phyloP scores from a whole-genome alignment of 2,797 vertebrate genomes.

The Dicrostonyx torquatus region DNA sequence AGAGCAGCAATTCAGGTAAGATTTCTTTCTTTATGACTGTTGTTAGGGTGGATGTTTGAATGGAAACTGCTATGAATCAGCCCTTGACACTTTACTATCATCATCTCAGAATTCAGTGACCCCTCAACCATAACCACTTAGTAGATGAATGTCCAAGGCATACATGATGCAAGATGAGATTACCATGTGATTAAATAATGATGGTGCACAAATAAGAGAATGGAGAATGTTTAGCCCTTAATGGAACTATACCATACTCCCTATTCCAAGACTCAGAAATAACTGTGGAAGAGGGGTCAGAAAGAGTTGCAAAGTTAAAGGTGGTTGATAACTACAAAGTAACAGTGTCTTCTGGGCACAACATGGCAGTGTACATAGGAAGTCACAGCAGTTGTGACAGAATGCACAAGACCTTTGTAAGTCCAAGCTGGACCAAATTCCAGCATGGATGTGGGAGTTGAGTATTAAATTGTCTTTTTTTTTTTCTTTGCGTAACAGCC shows the following conservation, averaged over 20 bases:
- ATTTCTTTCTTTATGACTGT: background rate
- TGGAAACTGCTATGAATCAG: background rate
- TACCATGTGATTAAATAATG: background rate
- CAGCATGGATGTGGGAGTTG: background rate
- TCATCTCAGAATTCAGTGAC: background rate
- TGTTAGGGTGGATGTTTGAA: background rate
- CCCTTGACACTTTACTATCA: background rate
- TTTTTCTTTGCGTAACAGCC: no score
- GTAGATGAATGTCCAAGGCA: background rate
- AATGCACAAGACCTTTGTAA: background rate
- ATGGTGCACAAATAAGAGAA: background rate
- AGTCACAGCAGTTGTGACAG: background rate
- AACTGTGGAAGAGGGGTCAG: background rate
- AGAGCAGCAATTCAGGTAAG: background rate
- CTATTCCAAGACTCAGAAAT: background rate
- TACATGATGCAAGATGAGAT: background rate
- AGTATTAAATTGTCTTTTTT: background rate
- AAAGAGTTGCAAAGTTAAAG: background rate
- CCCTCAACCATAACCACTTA: background rate
- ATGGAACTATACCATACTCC: no score
- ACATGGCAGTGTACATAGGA: background rate
- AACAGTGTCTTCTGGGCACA: no score
- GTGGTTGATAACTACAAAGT: background rate
- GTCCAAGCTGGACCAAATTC: background rate
- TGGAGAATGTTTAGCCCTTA: background rate